Conservation (phyloP, 35 echinoderm and acorn worm species). For the Amphiura filiformis region DNA sequence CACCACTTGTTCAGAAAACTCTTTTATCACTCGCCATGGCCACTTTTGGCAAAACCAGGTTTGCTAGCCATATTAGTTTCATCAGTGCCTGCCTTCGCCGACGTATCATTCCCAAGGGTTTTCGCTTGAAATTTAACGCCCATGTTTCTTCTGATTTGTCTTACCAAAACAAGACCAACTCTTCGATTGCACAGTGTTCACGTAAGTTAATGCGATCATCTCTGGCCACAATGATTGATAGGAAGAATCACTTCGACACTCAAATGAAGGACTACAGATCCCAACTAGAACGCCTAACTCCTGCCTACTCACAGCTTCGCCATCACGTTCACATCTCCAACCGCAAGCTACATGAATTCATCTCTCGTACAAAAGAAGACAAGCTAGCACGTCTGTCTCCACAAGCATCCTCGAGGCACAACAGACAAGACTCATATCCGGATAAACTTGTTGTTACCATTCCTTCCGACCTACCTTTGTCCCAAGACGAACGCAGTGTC, state of each 20-base stretch:
- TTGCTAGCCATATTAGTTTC: neutral
- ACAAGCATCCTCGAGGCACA: too few species aligned
- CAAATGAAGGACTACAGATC: neutral
- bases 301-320: too few species aligned
- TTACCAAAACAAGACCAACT: neutral
- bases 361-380: too few species aligned
- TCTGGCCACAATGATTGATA: neutral
- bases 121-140: neutral
- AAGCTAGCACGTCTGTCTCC: too few species aligned
- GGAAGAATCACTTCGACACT: too few species aligned
- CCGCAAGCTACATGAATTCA: too few species aligned
- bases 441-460: too few species aligned
- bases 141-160: neutral
- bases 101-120: neutral
- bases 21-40: neutral
- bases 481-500: too few species aligned
- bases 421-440: too few species aligned
- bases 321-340: too few species aligned
- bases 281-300: neutral
- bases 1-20: neutral
- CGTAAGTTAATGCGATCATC: neutral
- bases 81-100: too few species aligned
- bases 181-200: neutral
- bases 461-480: too few species aligned
- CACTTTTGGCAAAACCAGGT: neutral